Evolutionary conservation across 2,888 invertebrate species (phyloP).

Genomic region (Macaria liturata): DNA sequence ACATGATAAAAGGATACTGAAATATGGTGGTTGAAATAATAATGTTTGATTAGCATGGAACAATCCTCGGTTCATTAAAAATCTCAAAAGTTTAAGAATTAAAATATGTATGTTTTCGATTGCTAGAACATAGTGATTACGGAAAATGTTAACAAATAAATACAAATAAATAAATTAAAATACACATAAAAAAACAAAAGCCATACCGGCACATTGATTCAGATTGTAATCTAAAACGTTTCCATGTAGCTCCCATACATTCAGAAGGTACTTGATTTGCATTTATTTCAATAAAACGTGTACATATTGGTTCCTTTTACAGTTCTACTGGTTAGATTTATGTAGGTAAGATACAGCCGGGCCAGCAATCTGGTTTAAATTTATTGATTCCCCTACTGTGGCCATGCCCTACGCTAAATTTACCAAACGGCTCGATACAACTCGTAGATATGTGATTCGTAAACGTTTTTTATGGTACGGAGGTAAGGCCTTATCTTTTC

Average conservation of each 20-base stretch:
- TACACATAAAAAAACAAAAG: too few species aligned
- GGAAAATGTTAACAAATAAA: background rate
- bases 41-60: too few species aligned
- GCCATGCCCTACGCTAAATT: conserved; percentile 42
- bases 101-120: too few species aligned
- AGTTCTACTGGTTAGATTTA: conserved; percentile 42
- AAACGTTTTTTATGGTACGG: conserved; percentile 36
- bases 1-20: conserved; percentile 3
- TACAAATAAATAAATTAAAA: too few species aligned
- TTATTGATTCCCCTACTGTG: conserved; percentile 46
- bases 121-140: too few species aligned
- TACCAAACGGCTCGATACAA: conserved; percentile 36
- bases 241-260: conserved; percentile 11
- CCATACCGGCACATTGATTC: background rate
- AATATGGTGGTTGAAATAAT: background rate
- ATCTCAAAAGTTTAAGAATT: too few species aligned
- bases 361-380: conserved; percentile 46
- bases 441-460: conserved; percentile 34
- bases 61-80: too few species aligned
- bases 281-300: conserved; percentile 34
- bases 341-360: conserved; percentile 42
- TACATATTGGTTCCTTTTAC: conserved; percentile 36
- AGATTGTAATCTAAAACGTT: conserved; percentile 11
- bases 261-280: conserved; percentile 26
- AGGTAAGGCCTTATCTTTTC: conserved; percentile 32